Evolutionary conservation across 2,113 vertebrate species (phyloP).

Genomic region (Hippocampus barbouri): DNA sequence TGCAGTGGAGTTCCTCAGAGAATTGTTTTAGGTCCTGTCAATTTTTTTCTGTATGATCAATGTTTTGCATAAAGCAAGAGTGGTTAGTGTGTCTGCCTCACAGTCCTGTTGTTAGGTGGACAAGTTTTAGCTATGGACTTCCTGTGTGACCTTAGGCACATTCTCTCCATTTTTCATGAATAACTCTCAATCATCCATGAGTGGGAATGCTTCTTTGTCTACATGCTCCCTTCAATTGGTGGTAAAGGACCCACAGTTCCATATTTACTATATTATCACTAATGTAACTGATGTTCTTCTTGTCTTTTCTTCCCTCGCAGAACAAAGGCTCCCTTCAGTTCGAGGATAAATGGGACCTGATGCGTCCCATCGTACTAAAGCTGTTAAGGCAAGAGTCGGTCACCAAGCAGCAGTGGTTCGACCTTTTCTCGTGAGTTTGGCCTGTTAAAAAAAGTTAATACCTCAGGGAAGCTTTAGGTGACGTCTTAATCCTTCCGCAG

Average conservation of each 20-base stretch:
- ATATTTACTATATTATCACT: not conserved
- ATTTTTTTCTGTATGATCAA: not conserved
- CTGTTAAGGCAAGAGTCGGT: conserved; percentile 97
- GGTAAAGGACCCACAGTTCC: not conserved
- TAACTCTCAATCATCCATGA: too few relatives aligned
- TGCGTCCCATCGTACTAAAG: conserved; percentile 97
- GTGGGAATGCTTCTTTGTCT: too few relatives aligned
- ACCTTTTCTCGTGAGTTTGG: conserved; percentile 92
- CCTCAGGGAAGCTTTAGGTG: not conserved
- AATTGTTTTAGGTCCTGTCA: not conserved
- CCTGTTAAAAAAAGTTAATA: not conserved
- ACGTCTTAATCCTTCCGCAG: conserved; percentile 63
- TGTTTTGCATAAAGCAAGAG: too few relatives aligned
- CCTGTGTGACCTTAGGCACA: too few relatives aligned
- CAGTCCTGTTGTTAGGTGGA: too few relatives aligned
- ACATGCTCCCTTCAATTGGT: too few relatives aligned
- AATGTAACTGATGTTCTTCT: not conserved
- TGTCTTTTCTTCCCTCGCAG: conserved; percentile 48
- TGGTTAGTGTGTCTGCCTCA: too few relatives aligned
- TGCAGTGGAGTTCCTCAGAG: not conserved
- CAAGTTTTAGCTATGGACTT: too few relatives aligned
- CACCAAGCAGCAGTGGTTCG: conserved; percentile 98
- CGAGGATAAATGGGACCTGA: conserved; percentile 99
- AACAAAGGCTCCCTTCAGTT: conserved; percentile 99
- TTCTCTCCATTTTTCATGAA: too few relatives aligned